Evolutionary conservation across 2,797 vertebrate species (phyloP), one percentile per base, ranked within the genome.

Genomic region (Sebastolobus alascanus): DNA sequence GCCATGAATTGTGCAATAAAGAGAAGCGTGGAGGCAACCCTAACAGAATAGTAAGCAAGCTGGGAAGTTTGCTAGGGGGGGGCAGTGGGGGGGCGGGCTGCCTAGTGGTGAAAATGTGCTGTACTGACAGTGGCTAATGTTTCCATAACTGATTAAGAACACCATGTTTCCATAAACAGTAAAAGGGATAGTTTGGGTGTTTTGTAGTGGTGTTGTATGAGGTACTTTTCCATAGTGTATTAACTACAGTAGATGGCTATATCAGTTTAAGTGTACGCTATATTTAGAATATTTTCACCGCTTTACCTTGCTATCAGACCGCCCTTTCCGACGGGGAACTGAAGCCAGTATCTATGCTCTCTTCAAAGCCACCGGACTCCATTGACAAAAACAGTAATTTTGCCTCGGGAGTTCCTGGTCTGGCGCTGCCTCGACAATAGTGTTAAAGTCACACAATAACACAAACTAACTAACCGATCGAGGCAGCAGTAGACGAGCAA

Each of bases 1-100:
- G 72, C 73, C 59, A 74, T 90, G 84, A 90, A 84, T 81, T 70
- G 75, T 80, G 66, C 68, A 74, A 65, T 84, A 80, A 92, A 83
- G 46, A 70, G 60, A 69, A 63, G 64, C 35, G 16, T 38, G 80
- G 60, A 74, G 67, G 71, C 60, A 80, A 68, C 64, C 31, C 66
- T 76, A 77, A 68, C 50, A 25, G 86, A 89, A 82, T 82, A 61
- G 73, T 67, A 67, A 81, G 87, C 69, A 73, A 40, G 69, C 72
- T 8, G 65, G 31, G 65, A 50, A 11, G 66, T 46, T 77, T 66
- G 68, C 43, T 10, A 6, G 9, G 12, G 54, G 27, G 10, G 33
- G 5, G 33, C 4, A 12, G 33, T 25, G 25, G 25, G 25, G 25
- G 25, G 25, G 25, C 25, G 74, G 59, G 25, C 37, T 20, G 46